Base-by-base conservation (phyloP, 2,113 vertebrate genomes). In the Xenopus borealis region DNA sequence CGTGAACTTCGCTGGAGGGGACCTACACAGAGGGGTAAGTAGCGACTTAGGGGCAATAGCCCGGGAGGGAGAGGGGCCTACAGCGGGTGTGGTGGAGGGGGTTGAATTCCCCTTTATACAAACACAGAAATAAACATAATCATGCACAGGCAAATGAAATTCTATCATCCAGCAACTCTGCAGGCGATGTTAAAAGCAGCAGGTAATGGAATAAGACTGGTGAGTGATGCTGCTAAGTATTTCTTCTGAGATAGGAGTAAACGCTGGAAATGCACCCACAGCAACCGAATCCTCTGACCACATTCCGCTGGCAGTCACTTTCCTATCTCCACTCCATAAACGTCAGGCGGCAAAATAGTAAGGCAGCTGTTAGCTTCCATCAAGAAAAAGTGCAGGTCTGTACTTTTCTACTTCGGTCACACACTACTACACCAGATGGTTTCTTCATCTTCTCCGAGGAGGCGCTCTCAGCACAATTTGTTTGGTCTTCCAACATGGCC, bases 311-410 rank as follows among this genome's bases (percentile, higher is more conserved):
- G 91, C 92, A 88, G 85, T 88, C 82, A 70, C 81, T 89, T 84
- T 88, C 92, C 92, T 91, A 91, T 94, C 94, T 96, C 92, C 90
- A 91, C 94, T 91, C 74, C 62, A 92, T 92, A 89, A 94, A 94
- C 92, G 93, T 96, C 96, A 97, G 94, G 92, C 88, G 88, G 93
- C 89, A 95, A 98, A 98, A 96, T 94, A 95, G 94, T 94, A 95
- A 95, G 93, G 95, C 97, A 99, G 95, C 96, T 98, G 96, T 95
- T 95, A 90, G 89, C 93, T 94, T 94, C 94, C 89, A 88, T 99
- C 96, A 98, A 89, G 89, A 89, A 90, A 94, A 96, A 95, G 91
- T 91, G 93, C 95, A 94, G 93, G 92, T 94, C 93, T 90, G 88
- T 93, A 93, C 93, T 90, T 93, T 93, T 94, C 91, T 93, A 94